Evolutionary conservation across 1,140 invertebrate species (phyloP).

Genomic region (Ips nitidus): DNA sequence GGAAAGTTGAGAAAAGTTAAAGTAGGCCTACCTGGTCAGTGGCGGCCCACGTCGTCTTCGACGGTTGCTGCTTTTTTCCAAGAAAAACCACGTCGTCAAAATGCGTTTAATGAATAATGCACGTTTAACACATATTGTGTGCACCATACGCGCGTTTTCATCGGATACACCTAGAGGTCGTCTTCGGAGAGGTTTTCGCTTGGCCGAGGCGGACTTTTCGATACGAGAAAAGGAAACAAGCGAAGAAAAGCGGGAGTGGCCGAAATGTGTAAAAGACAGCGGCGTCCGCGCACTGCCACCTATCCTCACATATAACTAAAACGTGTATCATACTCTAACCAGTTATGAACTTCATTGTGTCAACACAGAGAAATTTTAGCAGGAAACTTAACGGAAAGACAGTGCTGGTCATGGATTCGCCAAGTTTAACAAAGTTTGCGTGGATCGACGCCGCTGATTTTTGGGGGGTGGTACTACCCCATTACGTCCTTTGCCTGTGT

Average conservation of each 20-base stretch:
- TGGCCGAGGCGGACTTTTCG: conserved; percentile 31
- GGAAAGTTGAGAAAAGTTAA: conserved; percentile 27
- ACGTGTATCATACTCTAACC: too few relatives aligned
- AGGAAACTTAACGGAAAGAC: too few relatives aligned
- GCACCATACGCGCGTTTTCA: conserved; percentile 15
- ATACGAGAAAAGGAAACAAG: conserved; percentile 33
- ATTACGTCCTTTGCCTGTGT: conserved; percentile 24
- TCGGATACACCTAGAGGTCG: conserved; percentile 29
- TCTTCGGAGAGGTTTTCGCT: conserved; percentile 30
- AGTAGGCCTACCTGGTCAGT: conserved; percentile 34
- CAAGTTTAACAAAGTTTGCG: too few relatives aligned
- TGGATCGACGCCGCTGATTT: conserved; percentile 11
- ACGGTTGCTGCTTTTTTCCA: not conserved
- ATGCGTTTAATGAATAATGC: not conserved
- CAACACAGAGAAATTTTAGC: too few relatives aligned
- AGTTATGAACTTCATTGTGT: too few relatives aligned
- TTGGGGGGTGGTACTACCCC: conserved; percentile 31
- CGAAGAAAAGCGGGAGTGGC: conserved; percentile 35
- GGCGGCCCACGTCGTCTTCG: conserved; percentile 8
- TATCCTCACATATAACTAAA: too few relatives aligned
- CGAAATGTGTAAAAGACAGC: conserved; percentile 21
- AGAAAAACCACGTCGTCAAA: not conserved
- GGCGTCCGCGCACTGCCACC: conserved; percentile 4
- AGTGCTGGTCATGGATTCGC: too few relatives aligned
- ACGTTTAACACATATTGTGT: conserved; percentile 8